Evolutionary conservation across 2,797 vertebrate species (phyloP), one percentile per base, ranked within the genome.

Genomic region (Martes flavigula): DNA sequence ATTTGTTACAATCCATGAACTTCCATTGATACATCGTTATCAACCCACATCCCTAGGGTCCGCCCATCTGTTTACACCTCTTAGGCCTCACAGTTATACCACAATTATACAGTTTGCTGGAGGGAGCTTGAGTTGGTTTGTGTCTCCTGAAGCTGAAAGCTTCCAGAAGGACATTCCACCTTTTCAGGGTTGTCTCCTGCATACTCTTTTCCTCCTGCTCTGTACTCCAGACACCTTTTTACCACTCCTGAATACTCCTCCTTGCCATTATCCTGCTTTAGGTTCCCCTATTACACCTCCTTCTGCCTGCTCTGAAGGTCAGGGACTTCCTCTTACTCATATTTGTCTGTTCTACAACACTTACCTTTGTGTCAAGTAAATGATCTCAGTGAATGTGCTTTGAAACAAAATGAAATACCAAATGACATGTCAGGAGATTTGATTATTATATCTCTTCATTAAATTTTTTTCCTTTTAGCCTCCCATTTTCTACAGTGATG

Each of bases 401-500:
- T 88, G 64, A 64, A 82, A 91, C 62, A 48, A 72, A 95, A 87
- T 30, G 56, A 94, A 90, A 87, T 48, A 83, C 48, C 70, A 70
- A 91, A 83, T 58, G 43, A 46, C 58, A 58, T 43, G 4, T n/a
- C 78, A 84, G 21, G 27, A 38, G 11, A 92, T 90, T 60, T n/a
- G 84, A 72, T 93, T 78, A 78, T 48, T 93, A 54, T 14, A 92
- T 30, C 1, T 25, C 18, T 92, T 93, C 27, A 70, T 90, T 58
- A 75, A 54, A 21, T 64, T 93, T 97, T 93, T 64, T 91, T 46
- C 56, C 17, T 79, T 73, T 91, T 90, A 90, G 54, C 56, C 30
- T 88, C 89, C 70, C 70, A 82, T 93, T 95, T 91, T 87, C 73
- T 70, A 95, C 94, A 62, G 17, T 77, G 66, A 96, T 92, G 20